phyloP scores from a whole-genome alignment of 2,113 vertebrate genomes.

The Ciconia maguari region DNA sequence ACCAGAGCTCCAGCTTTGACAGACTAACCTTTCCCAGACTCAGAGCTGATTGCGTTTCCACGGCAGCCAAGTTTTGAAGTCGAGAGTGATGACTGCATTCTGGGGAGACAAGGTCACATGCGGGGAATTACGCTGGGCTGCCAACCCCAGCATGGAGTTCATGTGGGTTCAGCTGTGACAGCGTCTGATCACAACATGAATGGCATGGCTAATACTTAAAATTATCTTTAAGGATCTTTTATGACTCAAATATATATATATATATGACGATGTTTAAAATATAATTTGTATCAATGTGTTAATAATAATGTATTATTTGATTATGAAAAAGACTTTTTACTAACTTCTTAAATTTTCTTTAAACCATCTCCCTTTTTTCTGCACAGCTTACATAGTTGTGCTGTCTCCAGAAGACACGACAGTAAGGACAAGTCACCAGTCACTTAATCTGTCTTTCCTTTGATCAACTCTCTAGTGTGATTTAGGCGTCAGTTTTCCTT shows the following conservation, averaged over 20 bases:
- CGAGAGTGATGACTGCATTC: not conserved
- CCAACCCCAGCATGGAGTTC: not conserved
- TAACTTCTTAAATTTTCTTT: not conserved
- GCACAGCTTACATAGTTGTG: not conserved
- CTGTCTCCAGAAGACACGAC: not conserved
- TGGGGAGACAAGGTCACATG: not conserved
- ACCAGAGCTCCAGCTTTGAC: not conserved
- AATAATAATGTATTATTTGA: not conserved
- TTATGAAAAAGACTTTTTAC: not conserved
- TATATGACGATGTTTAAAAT: not conserved
- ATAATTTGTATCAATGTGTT: not conserved
- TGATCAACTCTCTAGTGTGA: not conserved
- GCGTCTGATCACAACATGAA: not conserved
- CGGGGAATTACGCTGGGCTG: not conserved
- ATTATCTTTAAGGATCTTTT: not conserved
- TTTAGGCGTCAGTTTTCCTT: not conserved
- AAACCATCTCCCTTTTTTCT: not conserved
- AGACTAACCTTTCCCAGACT: not conserved
- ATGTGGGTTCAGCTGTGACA: not conserved
- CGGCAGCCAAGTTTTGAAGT: not conserved
- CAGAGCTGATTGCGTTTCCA: not conserved
- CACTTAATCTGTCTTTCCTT: not conserved
- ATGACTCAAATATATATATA: not conserved
- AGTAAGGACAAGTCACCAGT: not conserved
- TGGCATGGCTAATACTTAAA: not conserved